A percentile compares a stretch with the other conserved stretches of the same genome.
Conservation (phyloP, 2,797 vertebrate species). For the Nasua narica region DNA sequence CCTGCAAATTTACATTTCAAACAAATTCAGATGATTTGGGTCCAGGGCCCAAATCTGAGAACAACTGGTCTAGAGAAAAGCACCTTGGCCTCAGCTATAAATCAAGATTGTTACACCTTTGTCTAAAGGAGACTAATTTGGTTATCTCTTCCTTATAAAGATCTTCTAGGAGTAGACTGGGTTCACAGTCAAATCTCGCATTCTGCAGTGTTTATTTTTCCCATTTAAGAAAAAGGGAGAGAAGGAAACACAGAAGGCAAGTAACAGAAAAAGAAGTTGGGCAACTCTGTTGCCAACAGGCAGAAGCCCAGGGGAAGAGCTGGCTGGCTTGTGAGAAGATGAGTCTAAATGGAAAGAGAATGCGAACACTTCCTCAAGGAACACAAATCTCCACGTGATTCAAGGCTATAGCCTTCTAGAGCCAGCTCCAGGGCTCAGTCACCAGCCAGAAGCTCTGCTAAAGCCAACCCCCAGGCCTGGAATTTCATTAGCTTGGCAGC, state of each 20-base stretch:
- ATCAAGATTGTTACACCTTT: background rate
- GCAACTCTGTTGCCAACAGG: background rate
- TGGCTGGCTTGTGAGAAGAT: background rate
- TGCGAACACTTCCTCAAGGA: background rate
- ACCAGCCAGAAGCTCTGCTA: background rate
- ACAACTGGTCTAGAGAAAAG: background rate
- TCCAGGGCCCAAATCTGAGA: slow-evolving; percentile 30
- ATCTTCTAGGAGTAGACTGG: background rate
- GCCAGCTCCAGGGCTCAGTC: background rate
- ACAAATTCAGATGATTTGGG: background rate
- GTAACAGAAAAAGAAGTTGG: background rate
- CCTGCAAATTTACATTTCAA: slow-evolving; percentile 21
- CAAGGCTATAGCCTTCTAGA: background rate
- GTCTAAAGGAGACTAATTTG: background rate
- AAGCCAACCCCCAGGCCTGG: background rate
- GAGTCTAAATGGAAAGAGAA: background rate
- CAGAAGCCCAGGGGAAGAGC: background rate
- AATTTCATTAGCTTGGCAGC: background rate
- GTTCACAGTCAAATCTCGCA: background rate
- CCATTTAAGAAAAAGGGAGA: background rate
- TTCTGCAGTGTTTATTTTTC: slow-evolving; percentile 45
- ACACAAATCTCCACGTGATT: background rate
- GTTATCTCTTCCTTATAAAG: background rate
- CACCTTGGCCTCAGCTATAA: background rate
- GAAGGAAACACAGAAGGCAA: background rate